Evolutionary conservation across 2,888 invertebrate species (phyloP), one percentile per base, ranked within the genome.

Genomic region (Unio delphinus): DNA sequence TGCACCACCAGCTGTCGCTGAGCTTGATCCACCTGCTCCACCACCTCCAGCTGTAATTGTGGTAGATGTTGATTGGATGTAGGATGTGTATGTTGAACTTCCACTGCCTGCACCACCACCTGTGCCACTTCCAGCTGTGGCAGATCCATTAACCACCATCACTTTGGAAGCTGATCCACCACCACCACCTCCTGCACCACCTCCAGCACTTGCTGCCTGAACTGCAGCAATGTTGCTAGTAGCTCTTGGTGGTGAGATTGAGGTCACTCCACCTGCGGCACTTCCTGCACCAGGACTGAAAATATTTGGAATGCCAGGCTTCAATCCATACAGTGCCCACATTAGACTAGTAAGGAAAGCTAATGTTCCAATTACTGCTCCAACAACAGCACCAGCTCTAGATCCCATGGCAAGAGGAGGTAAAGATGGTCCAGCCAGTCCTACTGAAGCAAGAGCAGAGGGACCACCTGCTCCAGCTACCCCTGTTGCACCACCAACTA

Each of bases 291-390:
- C 73, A 4, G 82, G 73, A 58, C 75, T 80, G 54, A 80, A 70
- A 34, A 81, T 75, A 1, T 79, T 70, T 58, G 85, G 81, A 61
- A 82, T 83, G 11, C 87, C 87, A 15, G 87, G 87, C 71, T 87
- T 87, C 64, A 86, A 81, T 61, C 80, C 79, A 76, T 84, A 87
- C 64, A 86, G 80, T 1, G 87, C 87, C 87, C 87, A 88, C 81
- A 86, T 83, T 56, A 87, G 70, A 63, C 85, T 85, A 20, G 82
- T 83, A 68, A 86, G 69, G 64, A 88, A 80, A 23, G 81, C 81
- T 72, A 79, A 65, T 30, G 81, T 80, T 56, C 80, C 86, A 55
- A 86, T 75, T 30, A 86, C 79, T 17, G 86, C 82, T 64, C 85
- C 86, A 67, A 84, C 79, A 6, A 86, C 87, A 18, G 84, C 85